phyloP scores from a whole-genome alignment of 64 coral and sea anemone genomes.

The Orbicella faveolata region DNA sequence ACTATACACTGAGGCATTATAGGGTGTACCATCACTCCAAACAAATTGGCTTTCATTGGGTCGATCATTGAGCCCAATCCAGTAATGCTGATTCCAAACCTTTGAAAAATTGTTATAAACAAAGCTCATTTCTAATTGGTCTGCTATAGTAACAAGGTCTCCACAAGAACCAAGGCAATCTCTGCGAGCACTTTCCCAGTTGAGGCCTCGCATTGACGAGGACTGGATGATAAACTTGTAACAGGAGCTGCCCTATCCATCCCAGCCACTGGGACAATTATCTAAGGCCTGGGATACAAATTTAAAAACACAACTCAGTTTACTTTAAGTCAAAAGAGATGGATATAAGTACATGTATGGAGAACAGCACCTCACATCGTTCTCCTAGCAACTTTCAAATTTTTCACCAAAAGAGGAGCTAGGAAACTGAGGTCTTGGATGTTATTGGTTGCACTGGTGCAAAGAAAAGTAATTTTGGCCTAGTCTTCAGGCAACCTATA shows the following conservation, averaged over 20 bases:
- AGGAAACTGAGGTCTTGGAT: too few relatives aligned
- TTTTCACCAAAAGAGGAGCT: too few relatives aligned
- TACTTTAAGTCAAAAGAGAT: too few relatives aligned
- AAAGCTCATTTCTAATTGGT: conserved; percentile 70
- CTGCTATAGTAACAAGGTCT: conserved; percentile 66
- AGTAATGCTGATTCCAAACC: conserved; percentile 33
- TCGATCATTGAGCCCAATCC: conserved; percentile 88
- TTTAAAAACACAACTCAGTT: neutral
- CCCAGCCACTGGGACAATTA: conserved; percentile 61
- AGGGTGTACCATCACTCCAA: conserved; percentile 76
- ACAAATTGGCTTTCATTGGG: conserved; percentile 77
- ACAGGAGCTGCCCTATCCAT: conserved; percentile 50
- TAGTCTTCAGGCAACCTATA: too few relatives aligned
- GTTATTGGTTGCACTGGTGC: too few relatives aligned
- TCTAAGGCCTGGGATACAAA: neutral
- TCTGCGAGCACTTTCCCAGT: conserved; percentile 76
- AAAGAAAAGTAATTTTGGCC: too few relatives aligned
- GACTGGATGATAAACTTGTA: conserved; percentile 62
- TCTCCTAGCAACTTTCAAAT: too few relatives aligned
- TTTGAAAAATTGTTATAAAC: conserved; percentile 22
- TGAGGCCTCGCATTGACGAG: conserved; percentile 54
- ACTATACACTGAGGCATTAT: conserved; percentile 34
- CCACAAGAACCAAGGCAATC: conserved; percentile 58
- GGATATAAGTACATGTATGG: too few relatives aligned
- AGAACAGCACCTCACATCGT: too few relatives aligned